A percentile compares a stretch with the other conserved stretches of the same genome.
Conservation (phyloP, 2,797 vertebrate species). For the Rousettus madagascariensis region DNA sequence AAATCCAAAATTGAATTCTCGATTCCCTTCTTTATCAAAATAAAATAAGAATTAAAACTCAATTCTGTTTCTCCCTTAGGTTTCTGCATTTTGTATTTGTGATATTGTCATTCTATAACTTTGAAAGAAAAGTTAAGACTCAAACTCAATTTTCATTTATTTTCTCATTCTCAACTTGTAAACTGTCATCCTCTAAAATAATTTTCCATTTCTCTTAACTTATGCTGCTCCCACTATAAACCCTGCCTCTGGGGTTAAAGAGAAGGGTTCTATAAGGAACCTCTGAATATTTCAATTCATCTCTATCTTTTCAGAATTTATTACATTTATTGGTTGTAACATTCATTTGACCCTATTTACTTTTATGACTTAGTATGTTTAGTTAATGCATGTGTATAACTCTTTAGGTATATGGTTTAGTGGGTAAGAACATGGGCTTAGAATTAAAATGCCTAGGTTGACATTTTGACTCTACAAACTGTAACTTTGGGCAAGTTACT, state of each 20-base stretch:
- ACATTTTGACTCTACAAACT: background rate
- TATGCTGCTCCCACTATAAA: background rate
- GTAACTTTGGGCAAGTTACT: background rate
- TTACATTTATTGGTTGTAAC: background rate
- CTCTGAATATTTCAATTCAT: background rate
- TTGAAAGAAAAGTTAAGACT: background rate
- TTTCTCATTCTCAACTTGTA: background rate
- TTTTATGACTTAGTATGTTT: background rate
- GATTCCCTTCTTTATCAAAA: slow-evolving; percentile 9
- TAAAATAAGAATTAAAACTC: slow-evolving; percentile 10
- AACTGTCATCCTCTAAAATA: background rate
- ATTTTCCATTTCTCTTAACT: background rate
- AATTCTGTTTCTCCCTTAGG: background rate
- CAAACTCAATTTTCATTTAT: background rate
- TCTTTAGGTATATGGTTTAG: background rate
- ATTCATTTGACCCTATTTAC: slow-evolving; percentile 17
- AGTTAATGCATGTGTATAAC: background rate
- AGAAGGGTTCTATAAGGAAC: background rate
- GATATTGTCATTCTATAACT: background rate
- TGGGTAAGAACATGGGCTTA: background rate
- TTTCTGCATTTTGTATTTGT: background rate
- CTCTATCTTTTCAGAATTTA: background rate
- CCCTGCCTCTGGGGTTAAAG: background rate
- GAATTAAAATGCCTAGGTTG: background rate
- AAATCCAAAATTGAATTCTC: slow-evolving; percentile 1